A percentile compares a stretch with the other conserved stretches of the same genome.
Conservation (phyloP, 2,113 vertebrate species). For the Lates calcarifer region DNA sequence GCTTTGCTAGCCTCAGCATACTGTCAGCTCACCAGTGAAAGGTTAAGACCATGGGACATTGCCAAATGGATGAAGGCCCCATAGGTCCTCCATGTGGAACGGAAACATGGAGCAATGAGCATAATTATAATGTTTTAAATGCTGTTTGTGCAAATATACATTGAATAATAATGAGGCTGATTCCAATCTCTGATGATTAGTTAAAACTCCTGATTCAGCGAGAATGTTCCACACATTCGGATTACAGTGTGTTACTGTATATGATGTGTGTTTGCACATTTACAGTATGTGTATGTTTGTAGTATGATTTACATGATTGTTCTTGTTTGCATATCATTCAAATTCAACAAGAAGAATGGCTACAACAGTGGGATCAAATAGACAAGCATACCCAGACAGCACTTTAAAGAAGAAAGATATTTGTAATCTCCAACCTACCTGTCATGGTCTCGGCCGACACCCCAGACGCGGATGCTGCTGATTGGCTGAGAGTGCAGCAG, state of each 20-base stretch:
- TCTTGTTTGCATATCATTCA: not conserved
- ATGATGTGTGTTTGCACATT: not conserved
- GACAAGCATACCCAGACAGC: not conserved
- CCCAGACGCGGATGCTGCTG: conserved; percentile 97
- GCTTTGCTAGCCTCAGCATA: conserved; percentile 64
- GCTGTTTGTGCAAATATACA: conserved; percentile 51
- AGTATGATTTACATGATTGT: not conserved
- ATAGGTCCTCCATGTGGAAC: conserved; percentile 6
- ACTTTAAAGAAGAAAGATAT: not conserved
- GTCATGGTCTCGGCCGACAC: conserved; percentile 95
- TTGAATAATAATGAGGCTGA: conserved; percentile 64
- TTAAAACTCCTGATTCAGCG: conserved; percentile 57
- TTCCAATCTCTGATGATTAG: conserved; percentile 29
- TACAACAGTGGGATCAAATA: not conserved
- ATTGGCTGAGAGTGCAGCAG: conserved; percentile 96
- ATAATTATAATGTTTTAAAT: conserved; percentile 52
- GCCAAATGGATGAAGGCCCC: conserved; percentile 59
- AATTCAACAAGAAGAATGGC: not conserved
- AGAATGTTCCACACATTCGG: conserved; percentile 4
- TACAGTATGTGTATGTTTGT: not conserved
- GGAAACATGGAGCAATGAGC: conserved; percentile 34
- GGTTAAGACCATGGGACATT: conserved; percentile 52
- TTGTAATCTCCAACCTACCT: conserved; percentile 85
- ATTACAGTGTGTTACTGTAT: not conserved
- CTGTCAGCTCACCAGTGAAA: conserved; percentile 61